Evolutionary conservation across 2,888 invertebrate species (phyloP), one percentile per base, ranked within the genome.

Genomic region (Aphrophora alni): DNA sequence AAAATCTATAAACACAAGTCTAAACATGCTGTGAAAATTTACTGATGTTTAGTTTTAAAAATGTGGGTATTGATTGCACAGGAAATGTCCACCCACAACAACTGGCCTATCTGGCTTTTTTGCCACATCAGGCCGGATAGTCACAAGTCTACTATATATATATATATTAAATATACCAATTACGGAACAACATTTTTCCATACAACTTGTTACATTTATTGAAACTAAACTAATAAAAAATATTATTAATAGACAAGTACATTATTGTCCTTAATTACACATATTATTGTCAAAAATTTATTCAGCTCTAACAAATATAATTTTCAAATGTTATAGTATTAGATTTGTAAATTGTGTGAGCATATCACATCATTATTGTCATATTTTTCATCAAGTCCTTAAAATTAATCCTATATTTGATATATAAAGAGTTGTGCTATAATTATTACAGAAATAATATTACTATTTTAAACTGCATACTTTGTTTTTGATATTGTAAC

Each of bases 361-460:
- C 26, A 59, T 79, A 79, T 79, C 78, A 79, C 78, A 79, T 24
- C 59, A 51, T 75, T 80, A 80, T 80, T 80, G 75, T 80, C 76
- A 70, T 75, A 51, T 76, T 71, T 33, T 80, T 44, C 24, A 27
- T 72, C 25, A 71, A 68, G 59, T 38, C 44, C 51, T 73, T 68
- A 59, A 80, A 59, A 59, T 12, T 59, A 59, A 21, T 33, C 3
- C n/a, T 33, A 33, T 8, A 33, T 33, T n/a, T n/a, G n/a, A 33
- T 33, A 33, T 33, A 33, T 33, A 33, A 33, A 33, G 33, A 33
- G 33, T 33, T 33, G 8, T 5, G 33, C 3, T 3, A 33, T 33
- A 33, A 33, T 5, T 33, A 33, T 33, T 5, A 33, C 5, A 33
- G 3, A 33, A 33, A 33, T 33, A 33, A 5, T 33, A 33, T 33